Percentiles rank a stretch among this genome's conserved stretches.
Conservation (phyloP, 2,113 vertebrate genomes). For the Pterocles burchelli region DNA sequence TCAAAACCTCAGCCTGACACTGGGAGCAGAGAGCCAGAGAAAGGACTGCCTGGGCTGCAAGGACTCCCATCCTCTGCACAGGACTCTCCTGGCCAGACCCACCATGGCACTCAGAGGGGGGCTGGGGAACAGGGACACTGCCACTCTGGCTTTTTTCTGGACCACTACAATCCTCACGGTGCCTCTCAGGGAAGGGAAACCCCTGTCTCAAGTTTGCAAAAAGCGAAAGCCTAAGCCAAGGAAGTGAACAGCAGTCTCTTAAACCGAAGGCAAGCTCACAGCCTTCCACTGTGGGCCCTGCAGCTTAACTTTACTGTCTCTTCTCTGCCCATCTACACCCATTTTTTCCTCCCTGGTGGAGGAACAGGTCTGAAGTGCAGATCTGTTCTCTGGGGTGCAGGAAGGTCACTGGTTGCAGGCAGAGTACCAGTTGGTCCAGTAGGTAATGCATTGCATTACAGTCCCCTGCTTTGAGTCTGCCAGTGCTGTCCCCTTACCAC, state of each 20-base stretch:
- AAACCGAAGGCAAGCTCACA: not conserved
- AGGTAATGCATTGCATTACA: conserved; percentile 70
- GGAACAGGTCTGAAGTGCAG: conserved; percentile 72
- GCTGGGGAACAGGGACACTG: not conserved
- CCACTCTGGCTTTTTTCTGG: not conserved
- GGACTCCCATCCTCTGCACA: not conserved
- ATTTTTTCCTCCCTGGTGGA: not conserved
- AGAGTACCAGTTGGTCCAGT: conserved; percentile 93
- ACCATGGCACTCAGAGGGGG: not conserved
- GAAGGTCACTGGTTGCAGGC: conserved; percentile 80
- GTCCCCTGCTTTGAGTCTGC: not conserved
- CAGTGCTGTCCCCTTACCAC: not conserved
- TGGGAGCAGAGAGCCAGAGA: not conserved
- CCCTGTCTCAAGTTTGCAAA: not conserved
- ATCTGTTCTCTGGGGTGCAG: conserved; percentile 90
- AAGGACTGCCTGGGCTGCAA: not conserved
- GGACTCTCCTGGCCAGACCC: not conserved
- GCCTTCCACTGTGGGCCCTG: not conserved
- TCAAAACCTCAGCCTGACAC: not conserved
- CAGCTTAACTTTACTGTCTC: not conserved
- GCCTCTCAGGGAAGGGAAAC: not conserved
- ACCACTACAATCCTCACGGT: not conserved
- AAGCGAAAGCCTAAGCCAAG: not conserved
- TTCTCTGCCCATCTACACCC: not conserved
- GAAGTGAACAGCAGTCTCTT: not conserved